Conservation (phyloP, 2,888 invertebrate genomes). For the Macaria liturata region DNA sequence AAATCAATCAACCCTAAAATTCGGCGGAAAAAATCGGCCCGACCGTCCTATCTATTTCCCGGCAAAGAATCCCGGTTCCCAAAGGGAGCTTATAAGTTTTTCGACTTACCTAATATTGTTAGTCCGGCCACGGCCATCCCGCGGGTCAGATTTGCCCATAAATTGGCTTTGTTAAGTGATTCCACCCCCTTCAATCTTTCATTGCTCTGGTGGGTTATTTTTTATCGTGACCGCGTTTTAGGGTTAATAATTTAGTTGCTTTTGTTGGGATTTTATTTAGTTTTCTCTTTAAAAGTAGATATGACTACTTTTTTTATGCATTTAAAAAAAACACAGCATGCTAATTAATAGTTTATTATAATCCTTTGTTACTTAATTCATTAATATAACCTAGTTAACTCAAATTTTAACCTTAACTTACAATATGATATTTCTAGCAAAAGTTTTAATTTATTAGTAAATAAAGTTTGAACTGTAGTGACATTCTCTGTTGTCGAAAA, state of each 20-base stretch:
- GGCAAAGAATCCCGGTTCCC: conserved; percentile 51
- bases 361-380: no score
- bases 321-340: no score
- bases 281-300: no score
- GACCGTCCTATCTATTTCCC: conserved; percentile 44
- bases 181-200: conserved; percentile 80
- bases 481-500: no score
- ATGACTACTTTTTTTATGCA: no score
- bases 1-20: conserved; percentile 36
- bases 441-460: no score
- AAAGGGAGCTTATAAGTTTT: conserved; percentile 67
- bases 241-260: conserved; percentile 57
- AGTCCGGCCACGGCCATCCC: conserved; percentile 77
- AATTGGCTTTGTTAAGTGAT: conserved; percentile 79
- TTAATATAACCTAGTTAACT: no score
- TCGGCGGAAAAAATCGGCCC: conserved; percentile 31
- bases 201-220: conserved; percentile 72
- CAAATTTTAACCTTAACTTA: no score
- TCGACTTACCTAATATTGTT: conserved; percentile 73
- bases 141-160: conserved; percentile 77
- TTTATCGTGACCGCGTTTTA: conserved; percentile 52
- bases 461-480: no score
- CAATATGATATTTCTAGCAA: no score
- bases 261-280: conserved; percentile 33
- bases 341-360: no score